A percentile compares a stretch with the other conserved stretches of the same genome.
phyloP scores from a whole-genome alignment of 2,888 invertebrate genomes.

The Hedychridium roseum region DNA sequence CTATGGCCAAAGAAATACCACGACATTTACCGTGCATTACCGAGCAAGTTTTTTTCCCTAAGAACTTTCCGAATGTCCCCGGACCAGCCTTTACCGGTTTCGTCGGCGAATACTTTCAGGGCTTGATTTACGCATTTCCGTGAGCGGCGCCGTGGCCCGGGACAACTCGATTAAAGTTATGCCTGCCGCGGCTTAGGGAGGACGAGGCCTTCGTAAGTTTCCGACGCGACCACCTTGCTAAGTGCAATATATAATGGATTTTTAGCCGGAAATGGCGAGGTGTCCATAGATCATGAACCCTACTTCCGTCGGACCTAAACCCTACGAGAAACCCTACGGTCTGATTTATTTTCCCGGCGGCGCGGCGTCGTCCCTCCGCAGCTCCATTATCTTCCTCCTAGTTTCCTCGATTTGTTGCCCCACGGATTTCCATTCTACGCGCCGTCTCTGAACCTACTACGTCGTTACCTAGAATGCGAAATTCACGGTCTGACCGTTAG shows the following conservation, averaged over 20 bases:
- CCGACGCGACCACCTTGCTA: conserved; percentile 45
- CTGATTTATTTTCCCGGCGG: conserved; percentile 54
- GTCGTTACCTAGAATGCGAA: conserved; percentile 6
- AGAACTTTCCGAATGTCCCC: too few relatives aligned
- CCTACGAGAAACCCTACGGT: conserved; percentile 45
- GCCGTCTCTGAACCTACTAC: background rate
- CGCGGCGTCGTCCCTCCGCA: conserved; percentile 34
- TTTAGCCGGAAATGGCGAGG: conserved; percentile 57
- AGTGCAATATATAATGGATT: conserved; percentile 60
- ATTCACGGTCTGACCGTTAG: too few relatives aligned
- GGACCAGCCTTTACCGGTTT: too few relatives aligned
- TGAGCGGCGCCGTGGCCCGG: conserved; percentile 31
- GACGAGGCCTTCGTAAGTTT: conserved; percentile 34
- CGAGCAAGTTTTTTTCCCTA: too few relatives aligned
- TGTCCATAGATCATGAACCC: conserved; percentile 59
- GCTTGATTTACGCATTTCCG: conserved; percentile 41
- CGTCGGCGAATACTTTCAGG: conserved; percentile 31
- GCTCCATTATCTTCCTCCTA: conserved; percentile 52
- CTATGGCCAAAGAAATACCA: too few relatives aligned
- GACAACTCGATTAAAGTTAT: conserved; percentile 54
- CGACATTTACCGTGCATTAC: too few relatives aligned
- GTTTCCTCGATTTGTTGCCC: conserved; percentile 44
- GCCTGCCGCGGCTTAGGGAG: conserved; percentile 34
- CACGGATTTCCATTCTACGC: conserved; percentile 38
- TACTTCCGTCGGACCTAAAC: conserved; percentile 57